Base-by-base conservation (phyloP, 2,888 invertebrate species). In the Anorthoa munda region DNA sequence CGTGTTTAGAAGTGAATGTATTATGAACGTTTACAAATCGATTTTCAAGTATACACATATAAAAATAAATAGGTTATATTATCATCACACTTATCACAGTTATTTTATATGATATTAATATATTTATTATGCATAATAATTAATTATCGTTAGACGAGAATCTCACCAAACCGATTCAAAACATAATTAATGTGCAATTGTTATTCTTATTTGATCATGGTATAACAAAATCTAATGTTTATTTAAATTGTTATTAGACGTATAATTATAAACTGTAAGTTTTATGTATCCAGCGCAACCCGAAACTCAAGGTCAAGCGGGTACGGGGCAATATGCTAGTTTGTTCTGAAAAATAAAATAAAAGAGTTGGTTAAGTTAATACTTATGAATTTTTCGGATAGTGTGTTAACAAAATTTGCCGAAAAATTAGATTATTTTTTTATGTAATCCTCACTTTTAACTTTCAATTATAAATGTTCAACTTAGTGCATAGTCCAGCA, bases 191-290 rank as follows among this genome's bases (percentile, higher is more conserved):
- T 56, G 60, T 75, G 48, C 60, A 79, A 75, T 75, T n/a, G 17
- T 79, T 61, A 75, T 75, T 70, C 7, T 60, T 55, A 59, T 48
- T 59, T 45, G 0, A 55, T 72, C n/a, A 50, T 48, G 21, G 26
- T 55, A 72, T 60, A 50, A 79, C 26, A 15, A 15, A 18, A 79
- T 55, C 0, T 23, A 17, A 48, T 59, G 17, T 72, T 60, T 60
- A 78, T 75, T 77, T 46, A 53, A n/a, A 39, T 69, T 78, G n/a
- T 68, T 68, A n/a, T 59, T 51, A 58, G 26, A 58, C n/a, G 15
- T 58, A 58, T 46, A 46, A 67, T 39, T 46, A 55, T 79, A 72
- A 60, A 50, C 50, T 48, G 18, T 72, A 79, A 61, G 39, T 26
- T 72, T 53, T 59, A 17, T 76, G 76, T 76, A 48, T 64, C 59